phyloP scores from a whole-genome alignment of 1,140 invertebrate species.

The Zaprionus ornatus region DNA sequence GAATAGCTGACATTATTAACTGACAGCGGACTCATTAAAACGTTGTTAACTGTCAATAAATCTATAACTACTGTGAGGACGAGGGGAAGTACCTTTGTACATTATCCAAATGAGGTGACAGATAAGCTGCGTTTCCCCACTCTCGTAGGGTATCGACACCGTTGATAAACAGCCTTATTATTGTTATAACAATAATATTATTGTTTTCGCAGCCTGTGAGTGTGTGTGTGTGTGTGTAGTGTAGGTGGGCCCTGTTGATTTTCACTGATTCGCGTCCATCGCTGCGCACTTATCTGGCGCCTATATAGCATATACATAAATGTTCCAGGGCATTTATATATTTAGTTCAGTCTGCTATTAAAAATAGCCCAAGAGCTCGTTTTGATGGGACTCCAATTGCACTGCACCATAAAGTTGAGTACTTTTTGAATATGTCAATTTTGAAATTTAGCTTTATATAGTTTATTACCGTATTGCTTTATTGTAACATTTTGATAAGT shows the following conservation, averaged over 20 bases:
- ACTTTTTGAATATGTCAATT: background rate
- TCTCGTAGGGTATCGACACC: constrained; percentile 14
- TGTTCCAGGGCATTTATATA: constrained; percentile 43
- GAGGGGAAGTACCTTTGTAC: constrained; percentile 57
- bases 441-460: too few species aligned
- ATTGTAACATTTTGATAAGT: too few species aligned
- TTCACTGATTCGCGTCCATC: constrained; percentile 42
- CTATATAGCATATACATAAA: background rate
- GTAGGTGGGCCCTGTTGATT: constrained; percentile 62
- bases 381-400: background rate
- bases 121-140: background rate
- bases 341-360: constrained; percentile 37
- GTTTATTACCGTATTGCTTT: too few species aligned
- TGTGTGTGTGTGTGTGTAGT: too few species aligned
- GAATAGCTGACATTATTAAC: background rate
- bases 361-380: constrained; percentile 45
- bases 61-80: constrained; percentile 20
- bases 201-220: constrained; percentile 55
- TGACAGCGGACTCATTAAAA: constrained; percentile 59
- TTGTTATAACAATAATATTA: constrained; percentile 62
- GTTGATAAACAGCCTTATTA: constrained; percentile 42
- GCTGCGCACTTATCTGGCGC: constrained; percentile 6
- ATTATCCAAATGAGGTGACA: background rate
- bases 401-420: background rate
- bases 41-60: constrained; percentile 62